Percentiles rank a stretch among this genome's conserved stretches.
These are phyloP conservation scores for Bolinopsis microptera DNA, from an alignment of 37 sponge, comb jelly and placozoan species.

Conservation along the genomic window DNA sequence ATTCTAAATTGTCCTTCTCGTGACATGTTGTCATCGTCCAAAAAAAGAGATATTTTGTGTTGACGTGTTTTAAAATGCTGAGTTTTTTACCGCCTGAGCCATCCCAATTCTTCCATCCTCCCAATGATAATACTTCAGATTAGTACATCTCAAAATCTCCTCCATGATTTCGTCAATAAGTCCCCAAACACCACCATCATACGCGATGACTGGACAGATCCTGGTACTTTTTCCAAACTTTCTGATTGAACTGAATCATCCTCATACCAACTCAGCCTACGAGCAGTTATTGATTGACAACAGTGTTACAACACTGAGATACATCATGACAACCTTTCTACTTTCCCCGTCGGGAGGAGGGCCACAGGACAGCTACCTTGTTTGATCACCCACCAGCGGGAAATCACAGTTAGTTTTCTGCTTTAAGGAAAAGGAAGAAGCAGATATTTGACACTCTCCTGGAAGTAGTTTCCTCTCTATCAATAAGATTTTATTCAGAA, in stretches of 20 bases:
- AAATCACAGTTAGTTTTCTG: not conserved
- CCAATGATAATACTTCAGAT: not conserved
- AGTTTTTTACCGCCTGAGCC: not conserved
- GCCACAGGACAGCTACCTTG: not conserved
- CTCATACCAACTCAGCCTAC: not conserved
- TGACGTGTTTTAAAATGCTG: not conserved
- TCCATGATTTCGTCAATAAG: not conserved
- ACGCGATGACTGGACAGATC: not conserved
- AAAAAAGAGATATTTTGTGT: not conserved
- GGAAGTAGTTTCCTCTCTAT: not conserved
- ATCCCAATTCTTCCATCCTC: not conserved
- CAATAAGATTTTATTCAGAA: not conserved
- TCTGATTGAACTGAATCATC: not conserved
- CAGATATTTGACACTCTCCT: not conserved
- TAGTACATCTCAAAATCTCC: not conserved
- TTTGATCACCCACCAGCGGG: not conserved
- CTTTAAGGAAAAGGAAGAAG: not conserved
- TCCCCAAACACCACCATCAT: not conserved
- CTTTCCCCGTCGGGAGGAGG: not conserved
- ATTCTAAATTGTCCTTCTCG: not conserved
- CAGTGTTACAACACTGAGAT: not conserved
- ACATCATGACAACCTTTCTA: not conserved
- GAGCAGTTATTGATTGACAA: not conserved
- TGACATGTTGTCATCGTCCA: not conserved
- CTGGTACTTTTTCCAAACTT: not conserved